These are phyloP conservation scores for Onychomys torridus DNA, from an alignment of 2,797 vertebrate species.

Conservation along the genomic window DNA sequence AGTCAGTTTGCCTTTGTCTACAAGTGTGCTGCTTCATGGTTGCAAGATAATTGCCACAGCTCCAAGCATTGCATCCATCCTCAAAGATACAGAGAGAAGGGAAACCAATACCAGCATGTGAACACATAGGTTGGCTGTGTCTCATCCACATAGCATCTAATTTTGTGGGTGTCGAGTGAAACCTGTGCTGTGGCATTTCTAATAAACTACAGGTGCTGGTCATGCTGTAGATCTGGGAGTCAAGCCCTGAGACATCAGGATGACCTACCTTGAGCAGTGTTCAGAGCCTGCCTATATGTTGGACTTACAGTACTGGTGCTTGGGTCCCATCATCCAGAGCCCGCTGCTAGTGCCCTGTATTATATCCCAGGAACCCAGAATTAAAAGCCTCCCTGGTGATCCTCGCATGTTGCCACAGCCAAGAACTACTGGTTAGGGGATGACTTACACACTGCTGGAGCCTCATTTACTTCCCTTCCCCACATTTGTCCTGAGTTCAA, in stretches of 20 bases:
- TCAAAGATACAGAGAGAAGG: neutral
- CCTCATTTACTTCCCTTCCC: neutral
- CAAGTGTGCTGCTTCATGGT: neutral
- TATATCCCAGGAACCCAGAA: neutral
- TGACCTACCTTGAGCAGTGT: neutral
- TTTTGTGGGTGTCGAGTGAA: neutral
- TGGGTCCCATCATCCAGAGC: neutral
- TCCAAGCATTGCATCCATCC: too few relatives aligned
- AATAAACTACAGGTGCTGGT: neutral
- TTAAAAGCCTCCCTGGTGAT: neutral
- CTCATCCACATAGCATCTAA: neutral
- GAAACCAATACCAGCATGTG: neutral
- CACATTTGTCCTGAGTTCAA: neutral
- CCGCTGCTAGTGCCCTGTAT: neutral
- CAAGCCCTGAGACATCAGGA: neutral
- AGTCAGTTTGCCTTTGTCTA: neutral
- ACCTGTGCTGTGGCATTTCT: neutral
- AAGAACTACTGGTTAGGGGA: neutral
- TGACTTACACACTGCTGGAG: neutral
- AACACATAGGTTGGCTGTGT: neutral
- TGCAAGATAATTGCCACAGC: neutral
- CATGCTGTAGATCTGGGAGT: neutral
- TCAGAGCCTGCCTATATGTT: neutral
- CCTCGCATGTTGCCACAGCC: neutral
- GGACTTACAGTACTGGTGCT: neutral